phyloP scores from a whole-genome alignment of 2,797 vertebrate genomes.

The Salarias fasciatus region DNA sequence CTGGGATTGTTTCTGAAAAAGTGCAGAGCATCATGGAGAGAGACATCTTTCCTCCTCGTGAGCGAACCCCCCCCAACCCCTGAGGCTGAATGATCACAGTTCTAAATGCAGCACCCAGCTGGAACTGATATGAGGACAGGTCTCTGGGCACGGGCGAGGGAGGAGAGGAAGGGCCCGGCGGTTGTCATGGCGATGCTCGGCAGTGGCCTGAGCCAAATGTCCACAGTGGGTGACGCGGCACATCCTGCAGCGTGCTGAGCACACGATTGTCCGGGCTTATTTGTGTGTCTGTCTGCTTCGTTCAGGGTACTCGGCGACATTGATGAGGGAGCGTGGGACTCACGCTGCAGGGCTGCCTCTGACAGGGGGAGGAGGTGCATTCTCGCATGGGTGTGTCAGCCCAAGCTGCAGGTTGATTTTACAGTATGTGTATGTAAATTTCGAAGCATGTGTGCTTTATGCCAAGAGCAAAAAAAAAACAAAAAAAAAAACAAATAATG shows the following conservation, averaged over 20 bases:
- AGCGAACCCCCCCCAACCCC: slow-evolving; percentile 12
- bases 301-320: slow-evolving; percentile 50
- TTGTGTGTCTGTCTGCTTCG: slow-evolving; percentile 43
- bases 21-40: slow-evolving; percentile 25
- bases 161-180: slow-evolving; percentile 47
- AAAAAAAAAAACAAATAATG: too few species aligned
- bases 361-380: slow-evolving; percentile 4
- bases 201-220: slow-evolving; percentile 58
- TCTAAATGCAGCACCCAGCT: slow-evolving; percentile 76
- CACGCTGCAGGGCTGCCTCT: slow-evolving; percentile 44
- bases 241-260: slow-evolving; percentile 69
- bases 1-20: slow-evolving; percentile 34
- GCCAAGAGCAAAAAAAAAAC: neutral
- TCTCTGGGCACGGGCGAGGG: slow-evolving; percentile 55
- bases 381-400: slow-evolving; percentile 21
- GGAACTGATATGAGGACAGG: slow-evolving; percentile 76
- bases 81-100: slow-evolving; percentile 59
- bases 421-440: slow-evolving; percentile 16
- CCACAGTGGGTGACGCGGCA: slow-evolving; percentile 75
- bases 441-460: neutral
- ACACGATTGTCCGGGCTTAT: slow-evolving; percentile 71
- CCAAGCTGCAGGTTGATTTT: slow-evolving; percentile 13
- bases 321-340: slow-evolving; percentile 60
- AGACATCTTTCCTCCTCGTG: slow-evolving; percentile 28
- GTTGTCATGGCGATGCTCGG: slow-evolving; percentile 75